Evolutionary conservation across 2,888 invertebrate species (phyloP), one percentile per base, ranked within the genome.

Genomic region (Brachypalpus laphriformis): DNA sequence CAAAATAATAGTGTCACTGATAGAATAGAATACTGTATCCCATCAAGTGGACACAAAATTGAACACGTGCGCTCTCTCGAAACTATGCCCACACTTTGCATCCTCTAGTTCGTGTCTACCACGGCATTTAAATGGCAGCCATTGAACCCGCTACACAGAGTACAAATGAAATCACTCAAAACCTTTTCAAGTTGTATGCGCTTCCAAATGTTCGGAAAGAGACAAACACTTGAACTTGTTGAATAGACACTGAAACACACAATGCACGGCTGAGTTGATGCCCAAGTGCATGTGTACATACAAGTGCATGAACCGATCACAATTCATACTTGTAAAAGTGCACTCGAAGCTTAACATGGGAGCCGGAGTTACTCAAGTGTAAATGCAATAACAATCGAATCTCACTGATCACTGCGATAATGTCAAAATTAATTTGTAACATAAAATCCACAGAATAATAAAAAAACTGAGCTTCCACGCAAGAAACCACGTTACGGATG

Each of bases 401-500:
- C n/a, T n/a, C 49, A 42, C 78, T 81, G 85, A 85, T 85, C 85
- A 56, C 70, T 66, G 65, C 59, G 75, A 85, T 85, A 85, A 85
- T 85, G 85, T 85, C 85, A 71, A 81, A 85, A 85, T 85, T 85
- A 85, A 85, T 85, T 85, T 81, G 81, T 81, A 61, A 76, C 81
- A 85, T 70, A 68, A 75, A 83, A 68, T 80, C 68, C 75, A 74
- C 54, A 74, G 54, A 61, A 54, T 45, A 51, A 9, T n/a, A n/a
- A n/a, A n/a, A n/a, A n/a, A n/a, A n/a, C n/a, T n/a, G 57, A 80
- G 72, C 63, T 57, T 14, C 40, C 22, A 66, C 28, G 47, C 6
- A 63, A 66, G 42, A 16, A 22, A 11, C 16, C 16, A 45, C 37
- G 57, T 51, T 74, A 63, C 66, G 81, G 75, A 63, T 82, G 61